A percentile compares a stretch with the other conserved stretches of the same genome.
These are phyloP conservation scores for Noctua pronuba DNA, from an alignment of 2,888 invertebrate genomes.

Conservation along the genomic window DNA sequence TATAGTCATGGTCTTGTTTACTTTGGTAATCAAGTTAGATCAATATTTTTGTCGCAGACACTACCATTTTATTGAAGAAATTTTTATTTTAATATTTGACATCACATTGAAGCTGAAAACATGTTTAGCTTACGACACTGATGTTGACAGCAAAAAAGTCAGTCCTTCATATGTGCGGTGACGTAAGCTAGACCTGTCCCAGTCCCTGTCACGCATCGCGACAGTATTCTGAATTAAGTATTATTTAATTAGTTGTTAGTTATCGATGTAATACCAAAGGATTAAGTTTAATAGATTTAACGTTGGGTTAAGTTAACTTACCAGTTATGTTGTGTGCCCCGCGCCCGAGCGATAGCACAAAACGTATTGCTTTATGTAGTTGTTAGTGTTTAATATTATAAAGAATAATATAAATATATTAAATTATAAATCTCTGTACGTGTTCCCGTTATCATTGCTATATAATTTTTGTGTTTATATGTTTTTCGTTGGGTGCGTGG, in stretches of 20 bases:
- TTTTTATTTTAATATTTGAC: slow-evolving; percentile 40
- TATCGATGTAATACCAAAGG: slow-evolving; percentile 78
- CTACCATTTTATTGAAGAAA: slow-evolving; percentile 34
- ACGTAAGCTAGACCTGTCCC: slow-evolving; percentile 36
- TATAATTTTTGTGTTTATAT: slow-evolving; percentile 68
- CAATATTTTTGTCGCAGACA: slow-evolving; percentile 43
- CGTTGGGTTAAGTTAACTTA: slow-evolving; percentile 69
- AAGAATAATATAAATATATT: slow-evolving; percentile 69
- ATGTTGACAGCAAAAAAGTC: not conserved
- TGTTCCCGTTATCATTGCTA: slow-evolving; percentile 75
- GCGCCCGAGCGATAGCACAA: slow-evolving; percentile 79
- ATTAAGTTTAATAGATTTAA: slow-evolving; percentile 67
- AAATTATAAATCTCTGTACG: slow-evolving; percentile 80
- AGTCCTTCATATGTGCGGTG: not conserved
- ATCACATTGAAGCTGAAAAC: slow-evolving; percentile 34
- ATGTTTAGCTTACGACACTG: slow-evolving; percentile 37
- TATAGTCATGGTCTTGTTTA: slow-evolving; percentile 59
- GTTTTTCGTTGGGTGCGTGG: slow-evolving; percentile 57
- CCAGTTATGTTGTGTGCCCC: slow-evolving; percentile 52
- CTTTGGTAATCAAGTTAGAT: slow-evolving; percentile 46
- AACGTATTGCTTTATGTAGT: slow-evolving; percentile 87
- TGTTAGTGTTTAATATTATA: slow-evolving; percentile 82
- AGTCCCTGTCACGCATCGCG: slow-evolving; percentile 55
- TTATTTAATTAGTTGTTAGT: slow-evolving; percentile 74
- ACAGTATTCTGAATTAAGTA: slow-evolving; percentile 74